phyloP scores from a whole-genome alignment of 2,888 invertebrate genomes.

The Drosophila kanekoi region DNA sequence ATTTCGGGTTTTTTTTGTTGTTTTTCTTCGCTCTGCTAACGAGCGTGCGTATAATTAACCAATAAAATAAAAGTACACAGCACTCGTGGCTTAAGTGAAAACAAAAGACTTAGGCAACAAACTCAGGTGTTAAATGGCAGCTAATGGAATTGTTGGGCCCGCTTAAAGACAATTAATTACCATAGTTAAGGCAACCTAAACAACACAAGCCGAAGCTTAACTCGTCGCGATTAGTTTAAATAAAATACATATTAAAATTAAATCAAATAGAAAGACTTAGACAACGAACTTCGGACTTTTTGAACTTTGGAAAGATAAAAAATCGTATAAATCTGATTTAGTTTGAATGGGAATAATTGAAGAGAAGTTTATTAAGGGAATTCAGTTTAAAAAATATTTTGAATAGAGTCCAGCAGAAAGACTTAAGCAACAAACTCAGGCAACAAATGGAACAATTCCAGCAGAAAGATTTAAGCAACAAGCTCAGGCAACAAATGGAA shows the following conservation, averaged over 20 bases:
- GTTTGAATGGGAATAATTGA: no score
- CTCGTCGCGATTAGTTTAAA: no score
- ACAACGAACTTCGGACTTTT: slow-evolving; percentile 15
- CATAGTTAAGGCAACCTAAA: slow-evolving; percentile 1
- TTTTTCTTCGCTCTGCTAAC: slow-evolving; percentile 44
- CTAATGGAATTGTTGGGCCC: slow-evolving; percentile 27
- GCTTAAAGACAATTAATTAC: neutral
- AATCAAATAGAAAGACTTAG: slow-evolving; percentile 60
- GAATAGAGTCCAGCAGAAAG: slow-evolving; percentile 43
- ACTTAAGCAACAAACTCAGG: slow-evolving; percentile 56
- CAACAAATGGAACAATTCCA: slow-evolving; percentile 8
- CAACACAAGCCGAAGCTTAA: neutral
- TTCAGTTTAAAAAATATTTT: no score
- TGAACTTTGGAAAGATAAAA: no score
- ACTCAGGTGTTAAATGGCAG: slow-evolving; percentile 41
- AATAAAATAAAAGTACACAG: slow-evolving; percentile 43
- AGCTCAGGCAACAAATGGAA: slow-evolving; percentile 19
- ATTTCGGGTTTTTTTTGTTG: slow-evolving; percentile 7
- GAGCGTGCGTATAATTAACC: slow-evolving; percentile 69
- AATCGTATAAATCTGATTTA: no score
- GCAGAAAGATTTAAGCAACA: slow-evolving; percentile 64
- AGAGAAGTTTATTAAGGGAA: no score
- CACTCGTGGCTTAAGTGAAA: slow-evolving; percentile 58
- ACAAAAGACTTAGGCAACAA: slow-evolving; percentile 72
- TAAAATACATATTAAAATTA: neutral